These are phyloP conservation scores for Sebastes alutus DNA, from an alignment of 2,797 vertebrate genomes.

Conservation along the genomic window DNA sequence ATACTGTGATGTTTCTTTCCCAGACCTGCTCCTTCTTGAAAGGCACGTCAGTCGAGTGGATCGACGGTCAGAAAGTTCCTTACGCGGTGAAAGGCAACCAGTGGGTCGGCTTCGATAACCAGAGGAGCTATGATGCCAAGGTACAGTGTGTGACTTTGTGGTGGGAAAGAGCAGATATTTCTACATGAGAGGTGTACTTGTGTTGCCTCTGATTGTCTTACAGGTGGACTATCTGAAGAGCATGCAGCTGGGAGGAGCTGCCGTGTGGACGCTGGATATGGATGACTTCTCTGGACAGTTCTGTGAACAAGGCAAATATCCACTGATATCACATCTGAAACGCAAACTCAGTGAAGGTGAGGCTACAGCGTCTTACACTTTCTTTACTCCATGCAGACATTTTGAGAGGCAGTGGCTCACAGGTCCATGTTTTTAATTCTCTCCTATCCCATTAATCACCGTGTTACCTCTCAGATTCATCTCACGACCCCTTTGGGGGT, in stretches of 20 bases:
- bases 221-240: constrained; percentile 69
- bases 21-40: constrained; percentile 83
- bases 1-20: not conserved
- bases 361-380: not conserved
- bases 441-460: not conserved
- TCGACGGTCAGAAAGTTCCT: constrained; percentile 79
- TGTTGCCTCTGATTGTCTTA: not conserved
- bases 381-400: not conserved
- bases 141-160: constrained; percentile 51
- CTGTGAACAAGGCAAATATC: constrained; percentile 69
- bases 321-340: constrained; percentile 63
- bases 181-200: not conserved
- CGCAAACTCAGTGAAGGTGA: constrained; percentile 58
- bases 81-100: constrained; percentile 79
- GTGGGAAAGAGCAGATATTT: not conserved
- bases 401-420: not conserved
- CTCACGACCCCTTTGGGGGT: too few species aligned
- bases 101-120: constrained; percentile 87
- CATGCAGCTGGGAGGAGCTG: constrained; percentile 59
- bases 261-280: constrained; percentile 74
- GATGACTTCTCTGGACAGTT: constrained; percentile 76
- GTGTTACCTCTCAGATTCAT: not conserved
- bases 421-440: not conserved
- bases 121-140: constrained; percentile 82
- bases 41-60: constrained; percentile 77